Evolutionary conservation across 2,888 invertebrate genomes (phyloP).

Genomic region (Dichetophora obliterata): DNA sequence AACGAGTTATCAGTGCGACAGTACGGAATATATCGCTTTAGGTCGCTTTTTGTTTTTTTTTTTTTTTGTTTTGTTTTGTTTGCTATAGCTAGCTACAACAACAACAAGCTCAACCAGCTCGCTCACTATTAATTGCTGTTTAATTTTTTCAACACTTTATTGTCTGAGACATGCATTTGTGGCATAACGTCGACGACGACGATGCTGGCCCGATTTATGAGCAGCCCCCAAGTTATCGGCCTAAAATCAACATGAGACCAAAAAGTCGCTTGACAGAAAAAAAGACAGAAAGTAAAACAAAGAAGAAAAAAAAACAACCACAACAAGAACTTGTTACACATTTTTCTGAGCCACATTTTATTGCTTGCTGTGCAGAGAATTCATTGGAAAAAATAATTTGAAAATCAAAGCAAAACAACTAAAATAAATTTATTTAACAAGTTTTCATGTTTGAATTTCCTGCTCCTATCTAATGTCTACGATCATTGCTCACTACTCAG

Average conservation of each 20-base stretch:
- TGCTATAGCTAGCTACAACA: not conserved
- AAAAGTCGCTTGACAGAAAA: not conserved
- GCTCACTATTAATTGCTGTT: conserved; percentile 52
- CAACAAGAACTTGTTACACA: conserved; percentile 1
- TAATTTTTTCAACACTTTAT: conserved; percentile 54
- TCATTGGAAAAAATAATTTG: not conserved
- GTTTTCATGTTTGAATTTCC: conserved; percentile 16
- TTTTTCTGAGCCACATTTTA: conserved; percentile 8
- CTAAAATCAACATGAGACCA: not conserved
- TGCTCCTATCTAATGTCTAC: conserved; percentile 27
- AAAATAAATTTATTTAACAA: conserved; percentile 21
- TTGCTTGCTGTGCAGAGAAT: not conserved
- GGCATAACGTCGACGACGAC: not conserved
- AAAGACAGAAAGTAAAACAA: no score
- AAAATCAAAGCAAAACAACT: not conserved
- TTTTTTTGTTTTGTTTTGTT: not conserved
- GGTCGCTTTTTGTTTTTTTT: not conserved
- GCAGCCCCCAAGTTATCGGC: not conserved
- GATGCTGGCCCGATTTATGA: conserved; percentile 25
- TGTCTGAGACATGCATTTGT: conserved; percentile 35
- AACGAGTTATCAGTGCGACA: conserved; percentile 28
- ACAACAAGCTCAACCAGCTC: not conserved
- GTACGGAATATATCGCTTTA: conserved; percentile 22
- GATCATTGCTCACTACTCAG: not conserved
- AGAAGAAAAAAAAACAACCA: not conserved